phyloP scores from a whole-genome alignment of 2,888 invertebrate genomes.

The Drosophila pseudotakahashii region DNA sequence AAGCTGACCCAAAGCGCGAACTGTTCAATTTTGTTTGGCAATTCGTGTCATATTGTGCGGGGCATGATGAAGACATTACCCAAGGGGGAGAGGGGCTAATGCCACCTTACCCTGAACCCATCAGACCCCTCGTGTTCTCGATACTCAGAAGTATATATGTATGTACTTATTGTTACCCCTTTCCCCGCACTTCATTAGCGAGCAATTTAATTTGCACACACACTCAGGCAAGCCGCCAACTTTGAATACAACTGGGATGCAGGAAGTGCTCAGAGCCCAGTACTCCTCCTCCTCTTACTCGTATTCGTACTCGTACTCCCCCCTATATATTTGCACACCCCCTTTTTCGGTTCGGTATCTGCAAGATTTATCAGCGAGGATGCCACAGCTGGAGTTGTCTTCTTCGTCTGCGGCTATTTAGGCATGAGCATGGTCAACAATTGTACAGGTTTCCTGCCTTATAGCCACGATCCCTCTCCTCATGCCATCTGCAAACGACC shows the following conservation, averaged over 20 bases:
- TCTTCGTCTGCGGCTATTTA: constrained; percentile 58
- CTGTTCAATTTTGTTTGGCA: constrained; percentile 57
- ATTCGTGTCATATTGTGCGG: constrained; percentile 69
- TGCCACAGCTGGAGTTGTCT: constrained; percentile 51
- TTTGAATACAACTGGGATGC: constrained; percentile 37
- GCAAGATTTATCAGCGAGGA: constrained; percentile 69
- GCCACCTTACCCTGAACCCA: constrained; percentile 1
- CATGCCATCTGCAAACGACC: not conserved
- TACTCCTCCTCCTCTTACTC: not conserved
- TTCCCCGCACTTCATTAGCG: constrained; percentile 71
- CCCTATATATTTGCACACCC: constrained; percentile 16
- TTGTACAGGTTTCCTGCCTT: constrained; percentile 72
- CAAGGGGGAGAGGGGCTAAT: not conserved
- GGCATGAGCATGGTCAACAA: constrained; percentile 74
- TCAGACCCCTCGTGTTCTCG: constrained; percentile 4
- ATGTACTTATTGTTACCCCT: not conserved
- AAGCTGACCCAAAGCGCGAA: no score
- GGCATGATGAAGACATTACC: constrained; percentile 47
- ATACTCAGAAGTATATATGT: not conserved
- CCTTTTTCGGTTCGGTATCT: constrained; percentile 22
- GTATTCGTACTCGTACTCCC: constrained; percentile 4
- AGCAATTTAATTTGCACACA: constrained; percentile 78
- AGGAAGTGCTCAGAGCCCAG: constrained; percentile 63
- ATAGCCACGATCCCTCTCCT: not conserved
- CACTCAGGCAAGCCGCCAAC: constrained; percentile 38